These are phyloP conservation scores for Pelecanoides urinatrix DNA, from an alignment of 2,113 vertebrate genomes.

Conservation along the genomic window DNA sequence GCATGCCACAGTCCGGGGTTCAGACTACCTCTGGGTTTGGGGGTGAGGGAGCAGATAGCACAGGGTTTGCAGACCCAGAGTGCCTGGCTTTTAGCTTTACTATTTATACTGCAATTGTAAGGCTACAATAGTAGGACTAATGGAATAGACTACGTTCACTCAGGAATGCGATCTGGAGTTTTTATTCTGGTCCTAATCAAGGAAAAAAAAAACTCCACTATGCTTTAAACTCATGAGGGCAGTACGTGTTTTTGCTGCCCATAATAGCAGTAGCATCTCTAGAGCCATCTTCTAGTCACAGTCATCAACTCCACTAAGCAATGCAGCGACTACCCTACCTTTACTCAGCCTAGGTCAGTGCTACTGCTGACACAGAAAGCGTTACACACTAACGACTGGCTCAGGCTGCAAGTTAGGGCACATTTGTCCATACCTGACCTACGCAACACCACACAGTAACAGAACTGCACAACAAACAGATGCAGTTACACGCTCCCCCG, in stretches of 20 bases:
- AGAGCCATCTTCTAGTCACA: neutral
- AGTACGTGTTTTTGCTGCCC: neutral
- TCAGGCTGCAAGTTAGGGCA: neutral
- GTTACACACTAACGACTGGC: fast-evolving
- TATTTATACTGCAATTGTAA: neutral
- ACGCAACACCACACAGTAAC: neutral
- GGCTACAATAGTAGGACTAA: neutral
- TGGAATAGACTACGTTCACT: fast-evolving
- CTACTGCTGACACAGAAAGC: neutral
- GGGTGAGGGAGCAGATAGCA: neutral
- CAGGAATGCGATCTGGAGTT: neutral
- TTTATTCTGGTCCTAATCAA: neutral
- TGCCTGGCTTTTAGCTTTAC: neutral
- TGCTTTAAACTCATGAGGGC: neutral
- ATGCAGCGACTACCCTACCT: neutral
- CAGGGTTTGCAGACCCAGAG: neutral
- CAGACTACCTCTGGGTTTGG: neutral
- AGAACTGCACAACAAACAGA: slow-evolving; percentile 28
- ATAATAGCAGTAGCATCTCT: neutral
- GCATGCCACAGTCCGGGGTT: fast-evolving
- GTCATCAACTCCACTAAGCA: fast-evolving
- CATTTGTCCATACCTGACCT: slow-evolving; percentile 21
- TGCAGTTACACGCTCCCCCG: neutral
- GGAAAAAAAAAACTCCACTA: neutral
- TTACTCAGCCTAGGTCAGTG: neutral